These are phyloP conservation scores for Cephalotes varians DNA, from an alignment of 2,888 invertebrate species.

Conservation along the genomic window DNA sequence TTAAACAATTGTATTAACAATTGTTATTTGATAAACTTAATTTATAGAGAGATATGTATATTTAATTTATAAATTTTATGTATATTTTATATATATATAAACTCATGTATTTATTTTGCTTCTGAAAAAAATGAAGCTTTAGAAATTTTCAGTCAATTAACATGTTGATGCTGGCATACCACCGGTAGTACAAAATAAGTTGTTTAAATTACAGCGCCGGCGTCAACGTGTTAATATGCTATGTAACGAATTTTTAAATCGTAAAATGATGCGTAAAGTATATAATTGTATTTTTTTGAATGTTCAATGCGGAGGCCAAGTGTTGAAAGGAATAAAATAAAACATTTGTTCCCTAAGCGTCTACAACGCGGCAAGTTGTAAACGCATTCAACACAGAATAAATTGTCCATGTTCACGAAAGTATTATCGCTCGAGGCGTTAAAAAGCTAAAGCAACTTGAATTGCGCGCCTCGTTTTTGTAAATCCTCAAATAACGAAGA, in stretches of 20 bases:
- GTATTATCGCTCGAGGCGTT: conserved; percentile 30
- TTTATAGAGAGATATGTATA: background rate
- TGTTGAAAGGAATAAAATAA: conserved; percentile 5
- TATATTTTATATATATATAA: background rate
- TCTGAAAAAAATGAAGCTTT: background rate
- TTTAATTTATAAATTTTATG: too few relatives aligned
- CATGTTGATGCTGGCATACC: too few relatives aligned
- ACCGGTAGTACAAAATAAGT: too few relatives aligned
- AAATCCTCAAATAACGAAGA: conserved; percentile 2
- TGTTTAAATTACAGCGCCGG: too few relatives aligned
- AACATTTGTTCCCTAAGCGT: conserved; percentile 1
- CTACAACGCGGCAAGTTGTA: conserved; percentile 15
- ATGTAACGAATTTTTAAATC: background rate
- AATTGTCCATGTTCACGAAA: conserved; percentile 40
- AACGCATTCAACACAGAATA: conserved; percentile 24
- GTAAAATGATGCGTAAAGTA: background rate
- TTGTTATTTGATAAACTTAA: background rate
- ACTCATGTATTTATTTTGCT: background rate
- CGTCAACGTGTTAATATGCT: background rate
- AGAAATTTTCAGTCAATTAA: background rate
- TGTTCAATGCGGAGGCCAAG: background rate
- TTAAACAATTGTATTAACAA: too few relatives aligned
- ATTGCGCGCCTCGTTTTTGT: background rate
- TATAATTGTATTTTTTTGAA: background rate
- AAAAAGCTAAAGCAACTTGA: background rate